Conservation (phyloP, 2,797 vertebrate species). For the Potorous gilbertii region DNA sequence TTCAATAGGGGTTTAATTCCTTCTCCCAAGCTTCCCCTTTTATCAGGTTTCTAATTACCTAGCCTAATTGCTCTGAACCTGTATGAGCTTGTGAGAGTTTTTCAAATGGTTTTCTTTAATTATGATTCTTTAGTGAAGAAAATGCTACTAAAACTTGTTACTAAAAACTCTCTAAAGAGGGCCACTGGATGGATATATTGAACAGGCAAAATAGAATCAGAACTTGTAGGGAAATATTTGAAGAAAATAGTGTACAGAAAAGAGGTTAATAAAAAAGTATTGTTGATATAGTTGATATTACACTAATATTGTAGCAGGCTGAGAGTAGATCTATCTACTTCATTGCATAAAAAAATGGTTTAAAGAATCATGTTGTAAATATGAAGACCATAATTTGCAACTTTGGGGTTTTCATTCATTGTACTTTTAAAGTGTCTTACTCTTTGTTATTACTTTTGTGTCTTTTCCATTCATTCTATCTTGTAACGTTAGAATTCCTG, state of each 20-base stretch:
- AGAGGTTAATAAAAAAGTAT: not conserved
- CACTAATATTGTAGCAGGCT: not conserved
- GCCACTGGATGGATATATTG: slow-evolving; percentile 9
- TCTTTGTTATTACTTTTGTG: not conserved
- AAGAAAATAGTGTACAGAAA: not conserved
- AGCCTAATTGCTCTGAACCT: slow-evolving; percentile 83
- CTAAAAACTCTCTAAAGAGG: slow-evolving; percentile 45
- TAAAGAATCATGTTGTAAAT: not conserved
- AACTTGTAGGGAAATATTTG: slow-evolving; percentile 14
- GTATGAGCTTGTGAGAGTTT: slow-evolving; percentile 71
- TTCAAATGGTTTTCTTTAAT: slow-evolving; percentile 82
- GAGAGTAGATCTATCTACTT: not conserved
- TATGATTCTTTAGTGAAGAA: slow-evolving; percentile 77
- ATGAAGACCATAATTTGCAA: not conserved
- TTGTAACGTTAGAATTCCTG: not conserved
- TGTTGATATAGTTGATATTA: not conserved
- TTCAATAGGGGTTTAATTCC: slow-evolving; percentile 82
- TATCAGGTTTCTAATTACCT: slow-evolving; percentile 84
- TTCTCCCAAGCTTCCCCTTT: slow-evolving; percentile 81
- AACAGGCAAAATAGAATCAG: not conserved
- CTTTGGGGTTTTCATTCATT: not conserved
- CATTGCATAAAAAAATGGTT: not conserved
- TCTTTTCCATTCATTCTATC: not conserved
- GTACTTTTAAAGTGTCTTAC: not conserved
- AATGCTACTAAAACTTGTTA: slow-evolving; percentile 65